Base-by-base conservation (phyloP, 1,140 invertebrate genomes). In the Drosophila kanapiae region DNA sequence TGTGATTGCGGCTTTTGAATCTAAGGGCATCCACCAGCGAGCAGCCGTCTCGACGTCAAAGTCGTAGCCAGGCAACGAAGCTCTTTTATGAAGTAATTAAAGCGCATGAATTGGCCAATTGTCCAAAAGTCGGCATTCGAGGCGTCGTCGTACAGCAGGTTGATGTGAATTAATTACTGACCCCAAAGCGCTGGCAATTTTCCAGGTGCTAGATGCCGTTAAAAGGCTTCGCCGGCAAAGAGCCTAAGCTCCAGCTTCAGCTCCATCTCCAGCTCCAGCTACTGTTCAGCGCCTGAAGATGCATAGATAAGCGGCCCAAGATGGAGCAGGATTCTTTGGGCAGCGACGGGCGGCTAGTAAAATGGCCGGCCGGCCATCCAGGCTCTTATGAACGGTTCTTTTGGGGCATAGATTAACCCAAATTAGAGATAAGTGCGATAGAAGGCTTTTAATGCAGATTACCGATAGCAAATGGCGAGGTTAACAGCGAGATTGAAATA, bases 51-150 rank as follows among this genome's bases (percentile, higher is more conserved):
- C 47, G 37, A 53, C 67, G 31, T 70, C 48, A 43, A 70, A 67
- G 29, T 35, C 23, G 61, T 31, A 72, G 79, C 80, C 72, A 37
- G 47, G 38, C 47, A 35, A 53, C 48, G 76, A 57, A 62, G 72
- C 67, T 80, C 70, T 79, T 78, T 84, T 90, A 88, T 88, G 78
- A 90, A 88, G 84, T 88, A 88, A 88, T 88, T 88, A 90, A 88
- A 88, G 84, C 80, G 85, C 84, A 88, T 88, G 84, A 88, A 87
- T 88, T 88, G 84, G 84, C 81, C 85, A 88, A 85, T 87, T 88
- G 72, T 57, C 54, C 53, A 70, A 53, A 78, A 71, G 75, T 70
- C 58, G 63, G 33, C 35, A 43, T 31, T 23, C 43, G 14, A 47
- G 58, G 57, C 75, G 43, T 78, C 63, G 49, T 77, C 63, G 49